Evolutionary conservation across 2,797 vertebrate genomes (phyloP).

Genomic region (Coregonus sp.): DNA sequence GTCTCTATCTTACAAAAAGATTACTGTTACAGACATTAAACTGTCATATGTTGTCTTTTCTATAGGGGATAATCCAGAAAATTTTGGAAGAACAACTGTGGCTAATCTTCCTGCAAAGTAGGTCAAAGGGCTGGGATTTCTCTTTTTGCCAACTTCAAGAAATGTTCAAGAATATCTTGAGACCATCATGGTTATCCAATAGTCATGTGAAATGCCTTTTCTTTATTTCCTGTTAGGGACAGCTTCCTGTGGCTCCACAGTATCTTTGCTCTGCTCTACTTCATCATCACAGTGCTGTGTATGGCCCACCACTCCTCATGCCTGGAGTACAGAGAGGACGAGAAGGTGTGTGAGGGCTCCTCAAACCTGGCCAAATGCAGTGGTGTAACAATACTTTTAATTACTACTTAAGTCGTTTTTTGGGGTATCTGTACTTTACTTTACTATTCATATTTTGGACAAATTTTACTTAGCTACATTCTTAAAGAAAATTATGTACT

Average conservation of each 20-base stretch:
- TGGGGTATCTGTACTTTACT: no score
- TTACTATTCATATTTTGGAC: no score
- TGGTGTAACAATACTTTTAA: no score
- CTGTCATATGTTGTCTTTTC: conserved; percentile 52
- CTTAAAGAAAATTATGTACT: no score
- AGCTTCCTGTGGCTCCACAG: conserved; percentile 92
- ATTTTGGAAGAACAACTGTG: conserved; percentile 93
- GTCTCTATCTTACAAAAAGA: not conserved
- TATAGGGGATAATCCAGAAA: conserved; percentile 86
- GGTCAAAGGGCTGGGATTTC: conserved; percentile 52
- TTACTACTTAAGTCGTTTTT: not conserved
- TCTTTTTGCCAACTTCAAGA: not conserved
- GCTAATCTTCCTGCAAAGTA: conserved; percentile 91
- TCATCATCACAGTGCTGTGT: conserved; percentile 85
- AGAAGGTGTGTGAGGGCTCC: conserved; percentile 79
- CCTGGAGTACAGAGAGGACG: conserved; percentile 86
- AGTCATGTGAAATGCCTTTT: conserved; percentile 2
- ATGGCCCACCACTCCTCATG: conserved; percentile 91
- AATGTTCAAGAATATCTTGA: not conserved
- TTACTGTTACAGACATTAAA: not conserved
- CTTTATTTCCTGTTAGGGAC: conserved; percentile 73
- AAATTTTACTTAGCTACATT: no score
- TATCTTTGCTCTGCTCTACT: conserved; percentile 89
- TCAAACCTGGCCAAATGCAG: not conserved
- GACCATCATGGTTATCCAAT: conserved; percentile 7